These are phyloP conservation scores for Coregonus clupeaformis DNA, from an alignment of 2,113 vertebrate species.

Conservation along the genomic window DNA sequence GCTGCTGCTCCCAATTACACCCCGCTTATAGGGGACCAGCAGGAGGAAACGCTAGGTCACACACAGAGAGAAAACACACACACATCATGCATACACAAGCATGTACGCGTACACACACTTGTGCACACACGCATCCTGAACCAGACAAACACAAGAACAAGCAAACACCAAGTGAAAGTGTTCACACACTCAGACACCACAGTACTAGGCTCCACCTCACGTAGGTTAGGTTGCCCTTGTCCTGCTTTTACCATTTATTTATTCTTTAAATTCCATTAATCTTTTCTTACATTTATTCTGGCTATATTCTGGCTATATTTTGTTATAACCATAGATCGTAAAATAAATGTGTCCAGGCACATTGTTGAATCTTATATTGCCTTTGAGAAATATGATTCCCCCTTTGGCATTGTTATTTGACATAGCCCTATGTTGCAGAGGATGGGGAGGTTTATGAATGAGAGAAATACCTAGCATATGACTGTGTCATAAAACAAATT, in stretches of 20 bases:
- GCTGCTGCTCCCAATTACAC: slow-evolving; percentile 51
- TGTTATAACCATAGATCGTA: neutral
- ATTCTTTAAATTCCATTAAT: too few relatives aligned
- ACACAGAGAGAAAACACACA: neutral
- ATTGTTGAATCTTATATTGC: neutral
- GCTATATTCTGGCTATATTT: too few relatives aligned
- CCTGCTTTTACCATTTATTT: neutral
- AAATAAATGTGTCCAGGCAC: neutral
- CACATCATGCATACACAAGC: neutral
- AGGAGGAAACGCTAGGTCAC: slow-evolving; percentile 4
- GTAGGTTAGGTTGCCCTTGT: slow-evolving; percentile 1
- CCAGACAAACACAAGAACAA: slow-evolving; percentile 16
- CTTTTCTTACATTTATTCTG: too few relatives aligned
- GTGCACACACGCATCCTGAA: slow-evolving; percentile 5
- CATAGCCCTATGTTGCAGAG: neutral
- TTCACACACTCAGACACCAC: slow-evolving; percentile 4
- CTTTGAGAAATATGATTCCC: neutral
- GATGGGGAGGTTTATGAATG: neutral
- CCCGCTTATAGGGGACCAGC: slow-evolving; percentile 17
- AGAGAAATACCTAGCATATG: neutral
- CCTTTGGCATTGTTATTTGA: neutral
- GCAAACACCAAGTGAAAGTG: neutral
- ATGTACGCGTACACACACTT: slow-evolving; percentile 12
- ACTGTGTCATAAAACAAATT: neutral
- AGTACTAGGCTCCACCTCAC: neutral